These are phyloP conservation scores for Eledone cirrhosa DNA, from an alignment of 2,888 invertebrate species.

Conservation along the genomic window DNA sequence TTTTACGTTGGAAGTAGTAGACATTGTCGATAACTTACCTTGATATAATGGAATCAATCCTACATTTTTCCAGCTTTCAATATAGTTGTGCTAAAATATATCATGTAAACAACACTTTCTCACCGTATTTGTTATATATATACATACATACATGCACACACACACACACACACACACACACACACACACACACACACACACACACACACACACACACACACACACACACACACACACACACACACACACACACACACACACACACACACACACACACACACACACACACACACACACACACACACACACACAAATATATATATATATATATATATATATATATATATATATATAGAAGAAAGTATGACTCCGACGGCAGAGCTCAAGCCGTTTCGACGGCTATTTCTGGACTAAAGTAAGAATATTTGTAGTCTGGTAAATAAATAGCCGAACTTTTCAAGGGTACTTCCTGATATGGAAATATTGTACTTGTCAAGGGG, in stretches of 20 bases:
- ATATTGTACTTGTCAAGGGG: too few species aligned
- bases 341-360: constrained; percentile 13
- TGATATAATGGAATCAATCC: too few species aligned
- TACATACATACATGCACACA: neutral
- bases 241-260: neutral
- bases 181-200: neutral
- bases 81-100: too few species aligned
- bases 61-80: too few species aligned
- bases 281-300: neutral
- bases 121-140: neutral
- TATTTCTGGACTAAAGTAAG: too few species aligned
- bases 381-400: too few species aligned
- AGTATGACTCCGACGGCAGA: too few species aligned
- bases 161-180: neutral
- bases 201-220: neutral
- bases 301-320: neutral
- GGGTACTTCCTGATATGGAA: too few species aligned
- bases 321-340: constrained; percentile 13
- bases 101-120: neutral
- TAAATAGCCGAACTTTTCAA: too few species aligned
- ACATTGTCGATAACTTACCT: too few species aligned
- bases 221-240: neutral
- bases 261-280: neutral
- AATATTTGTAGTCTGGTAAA: too few species aligned
- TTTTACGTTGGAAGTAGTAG: too few species aligned